Base-by-base conservation (phyloP, 2,888 invertebrate genomes). In the Polyploca ridens region DNA sequence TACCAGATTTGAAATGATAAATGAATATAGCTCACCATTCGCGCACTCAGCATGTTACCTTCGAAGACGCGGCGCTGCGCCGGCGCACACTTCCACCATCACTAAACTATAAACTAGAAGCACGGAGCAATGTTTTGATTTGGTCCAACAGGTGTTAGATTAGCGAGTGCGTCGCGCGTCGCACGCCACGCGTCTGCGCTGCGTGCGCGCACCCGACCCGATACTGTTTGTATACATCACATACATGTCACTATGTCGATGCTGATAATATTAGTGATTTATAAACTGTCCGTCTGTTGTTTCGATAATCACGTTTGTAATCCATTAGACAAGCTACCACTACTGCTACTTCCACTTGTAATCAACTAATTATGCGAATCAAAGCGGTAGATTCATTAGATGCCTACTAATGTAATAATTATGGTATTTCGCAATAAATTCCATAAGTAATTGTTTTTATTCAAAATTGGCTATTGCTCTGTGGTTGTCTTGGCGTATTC, bases 101-200 rank as follows among this genome's bases (percentile, higher is more conserved):
- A 54, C 54, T 54, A 8, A 19, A 54, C 54, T 54, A 54, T 54
- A 54, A 54, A 54, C 54, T 54, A 0, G 54, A 46, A 46, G 16
- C 49, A 54, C 54, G 4, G 54, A 19, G 54, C 19, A 54, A 54
- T 54, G 54, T 54, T 54, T 19, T 54, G 54, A 54, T 54, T 54
- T 54, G 54, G 54, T 10, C 3, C 10, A 19, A 54, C 54, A 19
- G 54, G 54, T 54, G 46, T 46, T n/a, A 46, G 3, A 46, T 10
- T 10, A 10, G 54, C 54, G 71, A 67, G 72, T 64, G 68, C 46
- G 44, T 5, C 41, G 65, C 46, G 44, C 62, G 58, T 63, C 71
- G 66, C 72, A 65, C 69, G 63, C 63, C 46, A n/a, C 46, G 16
- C 19, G 14, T 54, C 35, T 5, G 6, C 35, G 35, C 35, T 46